phyloP scores from a whole-genome alignment of 2,888 invertebrate genomes.

The Drosophila gaucha region DNA sequence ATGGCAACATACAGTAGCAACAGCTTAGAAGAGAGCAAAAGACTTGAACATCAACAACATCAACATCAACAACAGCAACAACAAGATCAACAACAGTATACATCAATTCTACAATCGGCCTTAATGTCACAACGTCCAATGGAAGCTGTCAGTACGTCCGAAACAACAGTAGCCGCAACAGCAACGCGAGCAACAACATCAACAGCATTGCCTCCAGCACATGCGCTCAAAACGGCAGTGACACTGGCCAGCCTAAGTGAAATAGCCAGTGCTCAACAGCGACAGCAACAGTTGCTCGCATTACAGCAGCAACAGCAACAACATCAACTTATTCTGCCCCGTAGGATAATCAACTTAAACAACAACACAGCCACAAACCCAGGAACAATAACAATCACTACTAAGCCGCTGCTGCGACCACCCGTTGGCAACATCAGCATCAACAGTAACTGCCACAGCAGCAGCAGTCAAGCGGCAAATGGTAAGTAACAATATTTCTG shows the following conservation, averaged over 20 bases:
- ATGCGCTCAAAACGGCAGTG: conserved; percentile 81
- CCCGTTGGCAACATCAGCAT: conserved; percentile 31
- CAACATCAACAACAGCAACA: conserved; percentile 53
- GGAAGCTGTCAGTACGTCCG: conserved; percentile 51
- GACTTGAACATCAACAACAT: conserved; percentile 73
- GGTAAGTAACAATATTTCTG: conserved; percentile 67
- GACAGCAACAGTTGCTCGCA: conserved; percentile 59
- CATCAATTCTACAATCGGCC: conserved; percentile 84
- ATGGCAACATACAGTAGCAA: conserved; percentile 42
- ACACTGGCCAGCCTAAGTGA: conserved; percentile 80
- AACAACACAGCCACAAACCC: conserved; percentile 51
- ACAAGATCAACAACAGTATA: conserved; percentile 77
- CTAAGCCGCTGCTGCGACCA: conserved; percentile 46
- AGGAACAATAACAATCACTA: conserved; percentile 51
- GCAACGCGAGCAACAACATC: conserved; percentile 47
- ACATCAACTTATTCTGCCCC: conserved; percentile 62
- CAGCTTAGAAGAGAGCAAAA: conserved; percentile 75
- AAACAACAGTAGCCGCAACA: conserved; percentile 41
- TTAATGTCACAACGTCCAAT: conserved; percentile 83
- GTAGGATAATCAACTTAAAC: conserved; percentile 68
- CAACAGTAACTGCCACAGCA: conserved; percentile 23
- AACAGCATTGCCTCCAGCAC: conserved; percentile 70
- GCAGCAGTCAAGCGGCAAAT: conserved; percentile 48
- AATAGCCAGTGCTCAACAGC: conserved; percentile 78
- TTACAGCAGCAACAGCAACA: conserved; percentile 52